phyloP scores from a whole-genome alignment of 2,888 invertebrate species.

The Deilephila porcellus region DNA sequence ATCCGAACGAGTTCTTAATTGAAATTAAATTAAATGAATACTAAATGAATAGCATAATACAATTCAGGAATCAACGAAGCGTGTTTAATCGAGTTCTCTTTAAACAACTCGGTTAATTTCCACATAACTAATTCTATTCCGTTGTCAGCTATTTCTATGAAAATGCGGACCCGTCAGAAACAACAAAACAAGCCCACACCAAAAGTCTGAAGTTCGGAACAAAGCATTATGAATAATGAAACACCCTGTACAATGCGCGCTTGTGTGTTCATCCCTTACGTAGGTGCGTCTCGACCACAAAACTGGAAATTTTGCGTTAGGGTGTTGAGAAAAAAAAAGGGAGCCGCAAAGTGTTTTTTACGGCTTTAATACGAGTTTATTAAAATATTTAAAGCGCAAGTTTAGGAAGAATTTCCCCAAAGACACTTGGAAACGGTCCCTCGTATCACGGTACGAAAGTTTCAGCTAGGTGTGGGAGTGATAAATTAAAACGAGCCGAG shows the following conservation, averaged over 20 bases:
- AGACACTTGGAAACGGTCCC: conserved; percentile 74
- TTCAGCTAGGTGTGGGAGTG: conserved; percentile 70
- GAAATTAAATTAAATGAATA: neutral
- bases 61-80: neutral
- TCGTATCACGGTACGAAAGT: conserved; percentile 64
- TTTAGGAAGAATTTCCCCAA: conserved; percentile 81
- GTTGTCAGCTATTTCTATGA: conserved; percentile 38
- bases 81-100: conserved; percentile 9
- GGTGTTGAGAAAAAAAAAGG: conserved; percentile 44
- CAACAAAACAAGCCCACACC: conserved; percentile 69
- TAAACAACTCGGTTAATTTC: conserved; percentile 6
- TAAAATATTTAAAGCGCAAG: conserved; percentile 83
- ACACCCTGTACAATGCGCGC: conserved; percentile 66
- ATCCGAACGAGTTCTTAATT: no score
- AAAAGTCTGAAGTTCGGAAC: conserved; percentile 68
- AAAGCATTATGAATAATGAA: conserved; percentile 84
- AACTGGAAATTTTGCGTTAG: conserved; percentile 55
- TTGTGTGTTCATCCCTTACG: conserved; percentile 39
- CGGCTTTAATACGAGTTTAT: conserved; percentile 83
- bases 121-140: conserved; percentile 8
- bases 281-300: conserved; percentile 47
- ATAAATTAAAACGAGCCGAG: conserved; percentile 75
- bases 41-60: neutral
- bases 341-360: conserved; percentile 81
- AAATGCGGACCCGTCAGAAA: conserved; percentile 66